Percentiles rank a stretch among this genome's conserved stretches.
Conservation (phyloP, 2,113 vertebrate genomes). For the Bujurquina vittata region DNA sequence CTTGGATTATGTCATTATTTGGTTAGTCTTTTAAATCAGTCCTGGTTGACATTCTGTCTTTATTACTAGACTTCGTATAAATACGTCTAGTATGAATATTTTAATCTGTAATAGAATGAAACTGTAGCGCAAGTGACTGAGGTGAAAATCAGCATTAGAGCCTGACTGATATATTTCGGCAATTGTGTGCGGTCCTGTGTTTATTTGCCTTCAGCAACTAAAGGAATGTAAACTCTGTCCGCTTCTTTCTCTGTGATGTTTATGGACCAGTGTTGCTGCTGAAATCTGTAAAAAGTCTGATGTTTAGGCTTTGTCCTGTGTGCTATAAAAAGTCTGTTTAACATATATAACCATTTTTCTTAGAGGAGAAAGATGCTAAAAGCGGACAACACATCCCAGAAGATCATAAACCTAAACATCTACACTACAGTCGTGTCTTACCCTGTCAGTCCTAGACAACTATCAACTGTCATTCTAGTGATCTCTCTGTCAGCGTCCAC, state of each 20-base stretch:
- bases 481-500: background rate
- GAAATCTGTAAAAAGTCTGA: background rate
- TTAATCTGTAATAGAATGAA: no score
- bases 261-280: background rate
- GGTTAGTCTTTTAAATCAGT: background rate
- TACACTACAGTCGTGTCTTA: background rate
- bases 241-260: background rate
- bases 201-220: background rate
- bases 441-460: background rate
- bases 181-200: background rate
- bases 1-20: background rate
- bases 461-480: background rate
- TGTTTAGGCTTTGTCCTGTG: background rate
- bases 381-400: background rate
- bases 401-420: background rate
- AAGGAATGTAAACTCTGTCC: background rate
- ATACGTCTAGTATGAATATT: no score
- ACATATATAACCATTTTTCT: background rate
- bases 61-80: no score
- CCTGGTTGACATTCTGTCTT: background rate
- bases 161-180: no score
- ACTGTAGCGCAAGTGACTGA: no score
- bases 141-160: no score
- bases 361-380: background rate
- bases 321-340: background rate